A percentile compares a stretch with the other conserved stretches of the same genome.
Conservation (phyloP, 2,888 invertebrate genomes). For the Rotaria magnacalcarata region DNA sequence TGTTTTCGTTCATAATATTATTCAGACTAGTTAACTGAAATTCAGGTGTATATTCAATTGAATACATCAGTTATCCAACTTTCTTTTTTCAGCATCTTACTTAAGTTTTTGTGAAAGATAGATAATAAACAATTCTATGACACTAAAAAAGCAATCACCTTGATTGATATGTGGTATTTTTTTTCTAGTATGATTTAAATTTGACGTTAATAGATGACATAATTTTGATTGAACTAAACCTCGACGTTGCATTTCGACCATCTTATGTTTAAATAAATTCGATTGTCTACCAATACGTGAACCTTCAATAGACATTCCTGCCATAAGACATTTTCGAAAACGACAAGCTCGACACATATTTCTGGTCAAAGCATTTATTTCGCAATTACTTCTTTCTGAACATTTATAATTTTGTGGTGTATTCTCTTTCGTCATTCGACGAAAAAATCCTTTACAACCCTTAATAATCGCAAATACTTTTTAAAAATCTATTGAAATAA, state of each 20-base stretch:
- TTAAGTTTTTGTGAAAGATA: too few relatives aligned
- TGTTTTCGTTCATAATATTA: too few relatives aligned
- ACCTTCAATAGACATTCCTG: slow-evolving; percentile 31
- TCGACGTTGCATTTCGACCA: slow-evolving; percentile 10
- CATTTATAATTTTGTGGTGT: slow-evolving; percentile 28
- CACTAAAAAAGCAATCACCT: background rate
- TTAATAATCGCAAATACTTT: background rate
- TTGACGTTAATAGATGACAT: background rate
- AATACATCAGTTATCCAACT: too few relatives aligned
- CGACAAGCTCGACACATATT: slow-evolving; percentile 36
- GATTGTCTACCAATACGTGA: slow-evolving; percentile 31
- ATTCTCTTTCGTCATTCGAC: slow-evolving; percentile 10
- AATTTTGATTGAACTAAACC: background rate
- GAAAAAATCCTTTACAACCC: slow-evolving; percentile 35
- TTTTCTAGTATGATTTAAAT: background rate
- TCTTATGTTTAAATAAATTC: slow-evolving; percentile 37
- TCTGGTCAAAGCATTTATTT: background rate
- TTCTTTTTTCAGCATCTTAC: too few relatives aligned
- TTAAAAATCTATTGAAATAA: background rate
- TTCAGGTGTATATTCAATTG: too few relatives aligned
- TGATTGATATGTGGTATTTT: background rate
- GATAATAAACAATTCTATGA: too few relatives aligned
- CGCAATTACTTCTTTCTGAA: background rate
- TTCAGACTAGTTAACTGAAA: too few relatives aligned
- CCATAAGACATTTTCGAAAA: background rate